Base-by-base conservation (phyloP, 2,797 vertebrate genomes). In the Menidia menidia region DNA sequence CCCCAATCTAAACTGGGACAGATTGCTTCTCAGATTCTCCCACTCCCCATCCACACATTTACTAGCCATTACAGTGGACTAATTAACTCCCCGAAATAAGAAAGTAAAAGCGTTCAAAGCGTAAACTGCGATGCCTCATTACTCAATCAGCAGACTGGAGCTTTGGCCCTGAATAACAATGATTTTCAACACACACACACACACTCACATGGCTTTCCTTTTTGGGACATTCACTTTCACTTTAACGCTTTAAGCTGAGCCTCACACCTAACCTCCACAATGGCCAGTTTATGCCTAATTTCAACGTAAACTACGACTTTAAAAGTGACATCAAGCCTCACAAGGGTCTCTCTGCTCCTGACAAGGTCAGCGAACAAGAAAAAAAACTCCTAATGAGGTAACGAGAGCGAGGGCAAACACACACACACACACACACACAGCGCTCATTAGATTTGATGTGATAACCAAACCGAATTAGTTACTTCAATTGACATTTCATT, bases 401-500 rank as follows among this genome's bases (percentile, higher is more conserved):
- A 52, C 50, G 31, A 31, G 31, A 52, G 31, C 25, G 31, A 31
- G 50, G 25, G 12, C 19, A 51, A n/a, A n/a, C n/a, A n/a, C 19
- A 51, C 54, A 19, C 25, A 43, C 32, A 35, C 35, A 50, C 50
- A 52, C n/a, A 61, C 43, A 63, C 16, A 14, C 11, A 59, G 57
- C 9, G 58, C 66, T 75, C 73, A 78, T 84, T 73, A 76, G 76
- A 82, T 82, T 77, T 77, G 30, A 73, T 52, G 65, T 83, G 78
- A 87, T 78, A 79, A 77, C 65, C 51, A 85, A 78, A 75, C 57
- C 54, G 77, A 88, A 89, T 86, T 61, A 78, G 62, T 71, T 68
- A 70, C 81, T 80, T 85, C 31, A 81, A 75, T 63, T 79, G 55
- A 66, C 75, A 80, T 84, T 80, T 82, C 80, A 80, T 81, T 75